Base-by-base conservation (phyloP, 2,888 invertebrate species). In the Chelonus formosanus region DNA sequence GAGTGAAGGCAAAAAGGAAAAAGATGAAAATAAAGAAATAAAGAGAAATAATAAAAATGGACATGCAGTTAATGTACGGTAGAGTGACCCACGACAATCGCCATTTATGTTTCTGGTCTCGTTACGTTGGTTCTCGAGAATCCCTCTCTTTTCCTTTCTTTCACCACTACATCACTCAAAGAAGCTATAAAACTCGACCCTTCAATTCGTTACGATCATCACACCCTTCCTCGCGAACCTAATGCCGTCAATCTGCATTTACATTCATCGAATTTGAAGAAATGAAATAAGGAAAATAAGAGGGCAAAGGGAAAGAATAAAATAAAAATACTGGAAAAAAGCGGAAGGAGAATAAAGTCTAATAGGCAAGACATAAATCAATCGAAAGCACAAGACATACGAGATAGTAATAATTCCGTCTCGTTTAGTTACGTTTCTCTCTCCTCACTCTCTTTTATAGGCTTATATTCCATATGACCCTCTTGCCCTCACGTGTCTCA, bases 21-120 rank as follows among this genome's bases (percentile, higher is more conserved):
- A 59, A 56, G 31, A 48, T 45, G 44, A 44, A 35, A 32, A 54
- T 57, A 50, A 67, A 20, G 31, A 48, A 53, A 58, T 32, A 57
- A 52, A 65, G 70, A 53, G 58, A 75, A 79, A 81, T 79, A 79
- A 81, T 78, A 81, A 80, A 80, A 80, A 79, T 75, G 78, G 79
- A 79, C 80, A 82, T 71, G 77, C 79, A 78, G 78, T 80, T 80
- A 79, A 76, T 69, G 73, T 75, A 81, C 77, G 81, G 74, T 80
- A 81, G 82, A 81, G 78, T 80, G 80, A 79, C 79, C 79, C 78
- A 78, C 78, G 75, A 82, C 81, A 80, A 81, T 81, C 76, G 81
- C 81, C 80, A 81, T 78, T 72, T 75, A 74, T 76, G 77, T 76
- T 76, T 62, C 65, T 44, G 65, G 68, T 67, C 65, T 65, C 70